Conservation (phyloP, 2,797 vertebrate genomes). For the Echeneis naucrates region DNA sequence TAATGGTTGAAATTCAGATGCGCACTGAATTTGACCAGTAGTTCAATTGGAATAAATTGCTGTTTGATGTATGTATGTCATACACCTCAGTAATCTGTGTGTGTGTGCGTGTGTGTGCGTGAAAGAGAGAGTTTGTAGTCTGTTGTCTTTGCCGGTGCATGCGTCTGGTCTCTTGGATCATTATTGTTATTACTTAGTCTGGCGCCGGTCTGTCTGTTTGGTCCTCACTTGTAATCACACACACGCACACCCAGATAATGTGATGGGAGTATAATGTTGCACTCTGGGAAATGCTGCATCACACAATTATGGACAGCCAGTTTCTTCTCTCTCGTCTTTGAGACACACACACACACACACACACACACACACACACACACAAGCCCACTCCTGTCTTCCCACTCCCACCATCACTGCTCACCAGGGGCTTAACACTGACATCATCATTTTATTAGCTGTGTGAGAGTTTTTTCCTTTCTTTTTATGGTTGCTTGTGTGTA, state of each 20-base stretch:
- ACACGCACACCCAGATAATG: slow-evolving; percentile 58
- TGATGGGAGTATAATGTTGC: slow-evolving; percentile 80
- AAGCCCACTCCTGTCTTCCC: slow-evolving; percentile 49
- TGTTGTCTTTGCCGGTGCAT: slow-evolving; percentile 39
- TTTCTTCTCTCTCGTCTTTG: slow-evolving; percentile 42
- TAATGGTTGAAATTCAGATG: neutral
- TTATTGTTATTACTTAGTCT: slow-evolving; percentile 82
- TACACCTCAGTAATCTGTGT: neutral
- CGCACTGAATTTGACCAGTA: too few relatives aligned
- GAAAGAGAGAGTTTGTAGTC: slow-evolving; percentile 25
- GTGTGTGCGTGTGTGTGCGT: slow-evolving; percentile 10
- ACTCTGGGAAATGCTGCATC: slow-evolving; percentile 81
- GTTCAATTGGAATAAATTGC: neutral
- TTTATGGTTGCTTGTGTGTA: slow-evolving; percentile 49
- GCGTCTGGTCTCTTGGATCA: slow-evolving; percentile 63
- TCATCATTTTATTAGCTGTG: slow-evolving; percentile 84
- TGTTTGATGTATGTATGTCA: slow-evolving; percentile 16
- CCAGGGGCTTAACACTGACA: slow-evolving; percentile 84
- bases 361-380: slow-evolving; percentile 30
- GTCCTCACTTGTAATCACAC: slow-evolving; percentile 63
- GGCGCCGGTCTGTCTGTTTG: slow-evolving; percentile 88
- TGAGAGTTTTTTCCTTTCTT: slow-evolving; percentile 25
- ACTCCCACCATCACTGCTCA: slow-evolving; percentile 69
- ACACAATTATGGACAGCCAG: slow-evolving; percentile 69
- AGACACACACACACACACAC: slow-evolving; percentile 34